Base-by-base conservation (phyloP, 2,113 vertebrate species). In the Vidua chalybeata region DNA sequence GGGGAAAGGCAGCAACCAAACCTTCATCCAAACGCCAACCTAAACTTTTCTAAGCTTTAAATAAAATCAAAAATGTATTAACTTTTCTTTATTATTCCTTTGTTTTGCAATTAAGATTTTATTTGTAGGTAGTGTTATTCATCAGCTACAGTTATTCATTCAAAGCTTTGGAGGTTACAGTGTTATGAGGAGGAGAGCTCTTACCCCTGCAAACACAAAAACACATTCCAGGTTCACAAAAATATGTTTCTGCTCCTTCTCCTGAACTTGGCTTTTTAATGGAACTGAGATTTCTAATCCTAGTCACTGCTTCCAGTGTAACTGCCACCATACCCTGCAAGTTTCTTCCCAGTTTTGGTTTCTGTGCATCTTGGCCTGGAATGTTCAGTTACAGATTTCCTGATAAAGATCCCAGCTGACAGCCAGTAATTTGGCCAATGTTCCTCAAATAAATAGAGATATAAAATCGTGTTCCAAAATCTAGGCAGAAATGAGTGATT, bases 81-180 rank as follows among this genome's bases (percentile, higher is more conserved):
- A 54, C 27, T 96, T 94, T 95, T 82, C 68, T 46, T 91, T 66
- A 78, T 93, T 93, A 75, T 91, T 89, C 74, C 62, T 95, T 97
- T 97, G 84, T 97, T 96, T 94, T 68, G 72, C 85, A 96, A 97
- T 96, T 96, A 94, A 90, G 79, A 83, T 91, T 94, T 94, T 63
- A 64, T 76, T 90, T 76, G 15, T 68, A 84, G 54, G 43, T 69
- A 18, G 27, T 31, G 54, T 77, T 78, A 84, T 92, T 97, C 93
- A 96, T 93, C 84, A 96, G 61, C 81, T 87, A 7, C 87, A 69
- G 55, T 61, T 72, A 82, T 24, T 81, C 66, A 84, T 93, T 82
- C 77, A 92, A 71, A 67, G 86, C 72, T 90, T 83, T 86, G 72
- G 46, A 67, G 66, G 68, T 45, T 62, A 62, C 49, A 41, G 16